Evolutionary conservation across 2,797 vertebrate species (phyloP).

Genomic region (Eulemur coronatus): DNA sequence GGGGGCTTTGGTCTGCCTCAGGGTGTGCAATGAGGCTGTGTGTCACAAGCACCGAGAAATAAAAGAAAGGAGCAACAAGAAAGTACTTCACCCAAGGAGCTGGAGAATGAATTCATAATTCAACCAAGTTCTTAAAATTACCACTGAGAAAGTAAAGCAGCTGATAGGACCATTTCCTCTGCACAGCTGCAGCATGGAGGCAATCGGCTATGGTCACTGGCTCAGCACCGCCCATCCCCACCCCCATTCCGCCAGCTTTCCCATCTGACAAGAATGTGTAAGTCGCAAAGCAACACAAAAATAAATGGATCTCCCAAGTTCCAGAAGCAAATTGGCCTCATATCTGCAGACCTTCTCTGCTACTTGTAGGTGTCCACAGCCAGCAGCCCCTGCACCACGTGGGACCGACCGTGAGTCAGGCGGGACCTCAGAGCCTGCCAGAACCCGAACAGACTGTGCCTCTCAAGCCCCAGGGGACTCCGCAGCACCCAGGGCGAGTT

Average conservation of each 20-base stretch:
- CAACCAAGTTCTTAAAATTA: background rate
- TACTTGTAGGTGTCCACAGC: background rate
- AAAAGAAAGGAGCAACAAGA: background rate
- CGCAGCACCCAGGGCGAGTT: background rate
- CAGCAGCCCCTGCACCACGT: background rate
- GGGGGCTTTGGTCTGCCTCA: too few relatives aligned
- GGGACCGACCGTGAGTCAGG: accelerated
- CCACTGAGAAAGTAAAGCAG: background rate
- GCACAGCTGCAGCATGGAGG: background rate
- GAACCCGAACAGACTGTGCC: background rate
- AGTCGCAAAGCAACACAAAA: background rate
- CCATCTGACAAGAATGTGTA: background rate
- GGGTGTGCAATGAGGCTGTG: accelerated
- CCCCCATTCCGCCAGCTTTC: background rate
- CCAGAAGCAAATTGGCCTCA: background rate
- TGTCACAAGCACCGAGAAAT: accelerated
- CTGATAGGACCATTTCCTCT: accelerated
- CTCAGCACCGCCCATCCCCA: background rate
- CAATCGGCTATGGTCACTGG: background rate
- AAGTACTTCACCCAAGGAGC: background rate
- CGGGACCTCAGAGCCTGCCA: background rate
- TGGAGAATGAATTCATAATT: background rate
- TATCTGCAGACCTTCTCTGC: background rate
- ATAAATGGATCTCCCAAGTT: too few relatives aligned
- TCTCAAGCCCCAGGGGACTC: background rate